Percentiles rank a stretch among this genome's conserved stretches.
phyloP scores from a whole-genome alignment of 1,140 invertebrate genomes.

The Drosophila watanabei region DNA sequence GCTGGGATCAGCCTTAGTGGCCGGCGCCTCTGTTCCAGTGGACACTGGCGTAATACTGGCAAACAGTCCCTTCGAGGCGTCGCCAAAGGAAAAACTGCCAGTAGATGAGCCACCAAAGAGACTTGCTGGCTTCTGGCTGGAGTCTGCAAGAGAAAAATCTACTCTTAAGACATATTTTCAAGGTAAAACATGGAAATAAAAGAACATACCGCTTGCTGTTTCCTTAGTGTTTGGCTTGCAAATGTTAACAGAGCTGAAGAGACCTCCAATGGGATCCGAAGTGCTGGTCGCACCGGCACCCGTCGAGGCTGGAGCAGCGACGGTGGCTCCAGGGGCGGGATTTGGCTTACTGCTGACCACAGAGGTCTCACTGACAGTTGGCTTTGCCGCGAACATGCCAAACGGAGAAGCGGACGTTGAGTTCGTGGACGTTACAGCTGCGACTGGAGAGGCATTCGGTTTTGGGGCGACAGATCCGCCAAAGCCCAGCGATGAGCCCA shows the following conservation, averaged over 20 bases:
- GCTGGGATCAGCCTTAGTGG: not conserved
- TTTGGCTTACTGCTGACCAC: slow-evolving; percentile 7
- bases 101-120: slow-evolving; percentile 46
- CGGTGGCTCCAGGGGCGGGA: not conserved
- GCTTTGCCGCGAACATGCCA: slow-evolving; percentile 22
- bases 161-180: not conserved
- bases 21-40: not conserved
- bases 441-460: not conserved
- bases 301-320: not conserved
- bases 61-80: slow-evolving; percentile 50
- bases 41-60: slow-evolving; percentile 11
- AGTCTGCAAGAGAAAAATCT: slow-evolving; percentile 11
- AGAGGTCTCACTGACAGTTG: not conserved
- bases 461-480: slow-evolving; percentile 10
- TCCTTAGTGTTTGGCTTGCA: slow-evolving; percentile 65
- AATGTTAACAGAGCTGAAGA: slow-evolving; percentile 53
- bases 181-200: not conserved
- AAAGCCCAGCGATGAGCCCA: slow-evolving; percentile 54
- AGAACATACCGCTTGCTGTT: slow-evolving; percentile 17
- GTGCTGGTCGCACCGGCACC: not conserved
- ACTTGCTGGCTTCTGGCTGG: slow-evolving; percentile 20
- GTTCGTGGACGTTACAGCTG: not conserved
- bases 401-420: slow-evolving; percentile 19
- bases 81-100: slow-evolving; percentile 38
- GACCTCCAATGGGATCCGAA: slow-evolving; percentile 33